phyloP scores from a whole-genome alignment of 2,888 invertebrate genomes.

The Dione juno region DNA sequence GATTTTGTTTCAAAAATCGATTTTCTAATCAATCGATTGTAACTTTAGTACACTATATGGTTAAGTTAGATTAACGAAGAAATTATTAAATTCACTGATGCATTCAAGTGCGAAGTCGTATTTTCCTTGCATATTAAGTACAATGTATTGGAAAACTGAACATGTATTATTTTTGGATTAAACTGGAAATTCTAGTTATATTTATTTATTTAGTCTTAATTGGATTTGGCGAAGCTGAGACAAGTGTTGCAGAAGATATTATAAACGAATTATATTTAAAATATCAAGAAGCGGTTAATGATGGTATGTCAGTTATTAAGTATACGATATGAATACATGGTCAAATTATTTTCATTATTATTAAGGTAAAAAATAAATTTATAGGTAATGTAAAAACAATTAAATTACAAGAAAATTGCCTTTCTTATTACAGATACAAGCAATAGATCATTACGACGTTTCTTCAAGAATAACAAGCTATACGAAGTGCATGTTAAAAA shows the following conservation, averaged over 20 bases:
- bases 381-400: neutral
- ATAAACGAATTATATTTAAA: slow-evolving; percentile 45
- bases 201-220: neutral
- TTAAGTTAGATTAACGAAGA: neutral
- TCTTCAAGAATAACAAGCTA: slow-evolving; percentile 52
- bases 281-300: slow-evolving; percentile 55
- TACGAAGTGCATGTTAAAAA: slow-evolving; percentile 65
- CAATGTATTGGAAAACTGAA: slow-evolving; percentile 26
- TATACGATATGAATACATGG: too few relatives aligned
- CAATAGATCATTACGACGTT: slow-evolving; percentile 51
- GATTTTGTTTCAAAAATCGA: neutral
- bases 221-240: neutral
- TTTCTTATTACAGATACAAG: slow-evolving; percentile 45
- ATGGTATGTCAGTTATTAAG: slow-evolving; percentile 49
- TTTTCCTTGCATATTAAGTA: slow-evolving; percentile 36
- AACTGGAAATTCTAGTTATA: slow-evolving; percentile 15
- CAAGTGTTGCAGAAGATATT: slow-evolving; percentile 28
- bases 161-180: slow-evolving; percentile 22
- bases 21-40: neutral
- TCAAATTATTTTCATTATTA: too few relatives aligned
- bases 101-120: slow-evolving; percentile 52
- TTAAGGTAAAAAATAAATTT: neutral
- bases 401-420: neutral
- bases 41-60: neutral
- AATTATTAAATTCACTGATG: slow-evolving; percentile 47